Base-by-base conservation (phyloP, 1,140 invertebrate species). In the Trichonephila clavata region DNA sequence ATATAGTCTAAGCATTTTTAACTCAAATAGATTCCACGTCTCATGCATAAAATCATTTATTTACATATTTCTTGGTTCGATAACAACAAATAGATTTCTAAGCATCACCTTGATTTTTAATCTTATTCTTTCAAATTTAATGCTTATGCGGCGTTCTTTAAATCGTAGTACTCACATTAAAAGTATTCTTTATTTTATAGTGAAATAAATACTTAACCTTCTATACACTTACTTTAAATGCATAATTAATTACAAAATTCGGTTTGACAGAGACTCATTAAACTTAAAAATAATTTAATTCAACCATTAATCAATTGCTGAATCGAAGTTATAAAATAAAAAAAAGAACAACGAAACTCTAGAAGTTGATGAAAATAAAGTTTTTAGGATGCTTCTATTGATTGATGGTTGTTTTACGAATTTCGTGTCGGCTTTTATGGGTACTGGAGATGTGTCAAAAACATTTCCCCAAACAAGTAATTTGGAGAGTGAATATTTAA, bases 281-380 rank as follows among this genome's bases (percentile, higher is more conserved):
- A 39, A 77, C 71, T 77, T 68, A 20, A 77, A 77, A 77, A 27
- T 39, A 77, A 39, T 77, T 77, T 77, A 77, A 77, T 39, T 39
- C 14, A 77, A 32, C 8, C 27, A 77, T 77, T 18, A 77, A 39
- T 77, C 71, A 39, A 39, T 77, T 77, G 71, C 27, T 77, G 71
- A 77, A 77, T 39, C 4, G 71, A 77, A 77, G 18, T 18, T 77
- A 7, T 20, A 20, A 39, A 18, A 18, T 24, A 77, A 77, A 4
- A 14, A 24, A 27, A 77, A 39, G 27, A 39, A 32, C 14, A 77
- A 77, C 27, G 13, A 13, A 32, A 68, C 16, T 0, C 24, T 77
- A 39, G 27, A 39, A 13, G 6, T 16, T 77, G 27, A 2, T 18
- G 16, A 6, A 77, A 77, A 77, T 63, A 77, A 16, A 77, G 16